A percentile compares a stretch with the other conserved stretches of the same genome.
phyloP scores from a whole-genome alignment of 1,140 invertebrate species.

The Belonocnema kinseyi region DNA sequence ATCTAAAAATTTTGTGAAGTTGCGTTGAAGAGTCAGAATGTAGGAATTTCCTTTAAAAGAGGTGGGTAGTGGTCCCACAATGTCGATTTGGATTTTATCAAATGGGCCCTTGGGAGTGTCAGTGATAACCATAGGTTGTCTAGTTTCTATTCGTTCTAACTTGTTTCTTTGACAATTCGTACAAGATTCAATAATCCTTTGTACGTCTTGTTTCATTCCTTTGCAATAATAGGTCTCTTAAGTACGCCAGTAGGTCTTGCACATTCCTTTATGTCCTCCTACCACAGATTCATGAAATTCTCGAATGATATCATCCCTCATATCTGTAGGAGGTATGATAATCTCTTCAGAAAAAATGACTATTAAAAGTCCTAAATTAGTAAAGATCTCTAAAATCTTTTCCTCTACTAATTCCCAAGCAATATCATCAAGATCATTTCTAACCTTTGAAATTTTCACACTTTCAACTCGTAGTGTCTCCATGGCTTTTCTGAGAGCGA shows the following conservation, averaged over 20 bases:
- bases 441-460: not conserved
- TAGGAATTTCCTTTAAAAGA: too few species aligned
- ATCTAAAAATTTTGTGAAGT: too few species aligned
- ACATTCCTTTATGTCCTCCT: not conserved
- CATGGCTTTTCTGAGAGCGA: too few species aligned
- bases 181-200: not conserved
- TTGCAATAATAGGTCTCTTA: not conserved
- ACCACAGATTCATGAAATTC: too few species aligned
- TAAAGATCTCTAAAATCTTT: not conserved
- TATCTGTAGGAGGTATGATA: not conserved
- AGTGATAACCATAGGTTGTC: slow-evolving; percentile 35
- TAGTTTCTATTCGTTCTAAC: not conserved
- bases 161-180: not conserved
- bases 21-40: not conserved
- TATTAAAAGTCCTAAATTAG: too few species aligned
- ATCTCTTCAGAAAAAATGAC: not conserved
- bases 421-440: not conserved
- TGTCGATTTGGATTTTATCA: not conserved
- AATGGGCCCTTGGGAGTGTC: slow-evolving; percentile 33
- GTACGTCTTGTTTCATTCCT: not conserved
- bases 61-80: too few species aligned
- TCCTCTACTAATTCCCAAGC: not conserved
- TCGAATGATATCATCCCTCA: not conserved
- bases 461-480: not conserved
- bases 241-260: slow-evolving; percentile 22